These are phyloP conservation scores for Parasteatoda lunata DNA, from an alignment of 2,888 invertebrate genomes.

Conservation along the genomic window DNA sequence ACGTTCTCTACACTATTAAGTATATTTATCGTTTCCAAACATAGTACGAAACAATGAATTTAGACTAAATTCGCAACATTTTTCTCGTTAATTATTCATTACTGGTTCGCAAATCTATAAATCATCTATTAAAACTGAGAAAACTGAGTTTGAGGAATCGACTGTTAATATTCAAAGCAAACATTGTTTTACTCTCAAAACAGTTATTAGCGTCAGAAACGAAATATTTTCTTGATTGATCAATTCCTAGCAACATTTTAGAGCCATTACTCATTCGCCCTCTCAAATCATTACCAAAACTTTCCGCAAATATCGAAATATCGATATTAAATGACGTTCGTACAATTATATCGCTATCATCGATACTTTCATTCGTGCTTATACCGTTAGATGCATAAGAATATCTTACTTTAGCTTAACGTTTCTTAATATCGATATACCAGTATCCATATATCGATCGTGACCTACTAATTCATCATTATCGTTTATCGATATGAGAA, in stretches of 20 bases:
- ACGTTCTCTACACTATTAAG: too few species aligned
- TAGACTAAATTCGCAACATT: too few species aligned
- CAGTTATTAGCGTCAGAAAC: not conserved
- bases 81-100: too few species aligned
- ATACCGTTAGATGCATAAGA: constrained; percentile 22
- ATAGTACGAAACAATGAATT: too few species aligned
- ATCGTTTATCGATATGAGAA: constrained; percentile 56
- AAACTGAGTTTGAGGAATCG: not conserved
- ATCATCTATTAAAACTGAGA: too few species aligned
- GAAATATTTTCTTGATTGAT: constrained; percentile 2
- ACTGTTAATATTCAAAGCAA: constrained; percentile 11
- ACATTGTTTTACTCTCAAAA: not conserved
- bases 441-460: constrained; percentile 42
- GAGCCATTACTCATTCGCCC: constrained; percentile 38
- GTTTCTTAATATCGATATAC: constrained; percentile 58
- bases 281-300: constrained; percentile 38
- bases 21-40: too few species aligned
- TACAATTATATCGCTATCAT: constrained; percentile 55
- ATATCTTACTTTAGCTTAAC: constrained; percentile 28
- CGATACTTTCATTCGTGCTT: constrained; percentile 53
- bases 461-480: constrained; percentile 63
- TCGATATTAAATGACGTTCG: constrained; percentile 54
- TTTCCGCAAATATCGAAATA: constrained; percentile 50
- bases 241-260: not conserved
- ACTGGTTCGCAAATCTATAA: too few species aligned